Conservation (phyloP, 2,888 invertebrate genomes). For the Caenorhabditis sp. region DNA sequence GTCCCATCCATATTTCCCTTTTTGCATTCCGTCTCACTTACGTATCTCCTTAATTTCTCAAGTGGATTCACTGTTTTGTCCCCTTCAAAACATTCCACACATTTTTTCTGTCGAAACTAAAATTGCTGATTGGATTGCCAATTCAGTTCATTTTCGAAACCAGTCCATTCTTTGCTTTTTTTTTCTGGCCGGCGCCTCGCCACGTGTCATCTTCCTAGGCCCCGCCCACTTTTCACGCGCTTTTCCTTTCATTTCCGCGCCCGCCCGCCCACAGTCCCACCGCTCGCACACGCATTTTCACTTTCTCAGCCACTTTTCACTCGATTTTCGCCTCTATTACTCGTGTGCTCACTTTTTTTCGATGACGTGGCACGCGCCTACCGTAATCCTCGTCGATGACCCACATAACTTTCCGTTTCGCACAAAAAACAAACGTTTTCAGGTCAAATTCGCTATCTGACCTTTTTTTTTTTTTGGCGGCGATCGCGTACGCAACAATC, state of each 20-base stretch:
- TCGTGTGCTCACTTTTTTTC: too few species aligned
- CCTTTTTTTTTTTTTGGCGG: slow-evolving; percentile 18
- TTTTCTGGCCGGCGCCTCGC: not conserved
- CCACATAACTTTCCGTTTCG: not conserved
- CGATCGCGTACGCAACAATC: slow-evolving; percentile 35
- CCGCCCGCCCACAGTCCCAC: not conserved
- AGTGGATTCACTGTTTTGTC: too few species aligned
- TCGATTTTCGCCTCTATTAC: too few species aligned
- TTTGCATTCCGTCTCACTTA: too few species aligned
- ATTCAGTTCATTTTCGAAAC: too few species aligned
- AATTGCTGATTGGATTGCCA: too few species aligned
- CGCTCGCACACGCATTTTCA: not conserved
- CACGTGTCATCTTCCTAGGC: not conserved
- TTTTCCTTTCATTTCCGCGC: not conserved
- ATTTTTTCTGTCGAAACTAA: too few species aligned
- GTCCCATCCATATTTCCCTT: too few species aligned
- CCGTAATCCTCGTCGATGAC: too few species aligned
- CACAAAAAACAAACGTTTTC: slow-evolving; percentile 17
- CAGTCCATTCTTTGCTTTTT: too few species aligned
- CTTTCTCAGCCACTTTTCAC: not conserved
- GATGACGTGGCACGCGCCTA: not conserved
- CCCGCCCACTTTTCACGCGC: not conserved
- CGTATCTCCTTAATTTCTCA: too few species aligned
- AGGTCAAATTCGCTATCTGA: slow-evolving; percentile 54
- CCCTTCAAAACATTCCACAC: too few species aligned